Evolutionary conservation across 1,140 invertebrate genomes (phyloP).

Genomic region (Apocrypta bakeri): DNA sequence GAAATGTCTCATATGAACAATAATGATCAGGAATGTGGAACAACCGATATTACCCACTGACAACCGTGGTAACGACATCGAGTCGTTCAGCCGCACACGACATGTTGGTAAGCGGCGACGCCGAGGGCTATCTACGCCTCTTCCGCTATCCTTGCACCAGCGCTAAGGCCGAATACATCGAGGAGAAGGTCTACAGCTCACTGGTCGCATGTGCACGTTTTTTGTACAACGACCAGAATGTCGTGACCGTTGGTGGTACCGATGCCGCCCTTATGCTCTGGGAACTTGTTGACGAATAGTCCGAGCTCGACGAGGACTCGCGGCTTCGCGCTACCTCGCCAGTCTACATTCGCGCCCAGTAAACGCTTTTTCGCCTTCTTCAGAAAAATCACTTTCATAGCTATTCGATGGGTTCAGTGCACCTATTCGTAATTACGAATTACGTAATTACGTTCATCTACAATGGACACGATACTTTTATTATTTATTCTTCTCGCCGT

Average conservation of each 20-base stretch:
- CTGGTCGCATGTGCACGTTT: conserved; percentile 88
- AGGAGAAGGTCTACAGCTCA: conserved; percentile 92
- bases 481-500: no score
- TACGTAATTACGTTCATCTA: not conserved
- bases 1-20: not conserved
- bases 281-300: conserved; percentile 88
- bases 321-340: not conserved
- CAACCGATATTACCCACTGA: conserved; percentile 89
- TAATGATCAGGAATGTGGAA: conserved; percentile 88
- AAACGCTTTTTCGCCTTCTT: conserved; percentile 51
- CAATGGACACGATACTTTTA: no score
- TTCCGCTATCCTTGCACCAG: conserved; percentile 91
- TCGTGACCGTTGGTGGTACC: conserved; percentile 92
- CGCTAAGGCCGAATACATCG: conserved; percentile 89
- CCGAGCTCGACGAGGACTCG: not conserved
- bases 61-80: conserved; percentile 85
- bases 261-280: conserved; percentile 95
- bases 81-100: conserved; percentile 88
- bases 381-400: no score
- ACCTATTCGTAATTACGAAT: not conserved
- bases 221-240: conserved; percentile 88
- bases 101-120: conserved; percentile 89
- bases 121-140: conserved; percentile 92
- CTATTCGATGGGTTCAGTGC: not conserved
- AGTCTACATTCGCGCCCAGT: conserved; percentile 32